Evolutionary conservation across 1,140 invertebrate genomes (phyloP), one percentile per base, ranked within the genome.

Genomic region (Ceratitis capitata): DNA sequence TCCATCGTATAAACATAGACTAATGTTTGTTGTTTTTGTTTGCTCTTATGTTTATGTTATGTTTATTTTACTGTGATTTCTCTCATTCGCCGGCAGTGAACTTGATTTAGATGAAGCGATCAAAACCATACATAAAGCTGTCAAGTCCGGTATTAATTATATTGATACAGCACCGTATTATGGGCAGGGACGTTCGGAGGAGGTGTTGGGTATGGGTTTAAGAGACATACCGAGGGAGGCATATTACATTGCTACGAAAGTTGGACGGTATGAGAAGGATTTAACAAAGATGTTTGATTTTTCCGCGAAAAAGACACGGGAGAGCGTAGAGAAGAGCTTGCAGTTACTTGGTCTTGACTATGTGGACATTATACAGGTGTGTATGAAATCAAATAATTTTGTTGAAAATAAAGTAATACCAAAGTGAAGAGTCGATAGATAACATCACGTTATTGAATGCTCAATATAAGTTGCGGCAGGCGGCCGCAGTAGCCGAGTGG

Each of bases 171-270:
- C 95, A 2, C 97, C 97, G 0, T 98, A 95, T 94, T 99, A 99
- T 91, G 97, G 98, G 0, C 96, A 97, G 93, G 97, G 97, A 6
- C 93, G 92, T 56, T 95, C 96, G 0, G 97, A 99, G 92, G 93
- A 92, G 87, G 92, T 96, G 39, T 92, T 98, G 12, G 98, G 98
- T 87, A 95, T 97, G 93, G 97, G 96, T 5, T 92, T 98, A 0
- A 93, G 94, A 91, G 94, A 92, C 58, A 93, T 98, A 85, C 97
- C 98, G 0, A 93, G 98, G 39, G 88, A 96, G 86, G 93, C 96
- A 2, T 99, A 96, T 92, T 98, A 98, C 89, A 94, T 99, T n/a
- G 96, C 95, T 14, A 98, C 97, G n/a, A 99, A 99, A 94, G 94
- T 97, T 51, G 97, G 97, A 2, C 94, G 98, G 84, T 99, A 98